These are phyloP conservation scores for Nemopilema nomurai DNA, from an alignment of 30 jellyfish, hydroid and myxozoan genomes.

Conservation along the genomic window DNA sequence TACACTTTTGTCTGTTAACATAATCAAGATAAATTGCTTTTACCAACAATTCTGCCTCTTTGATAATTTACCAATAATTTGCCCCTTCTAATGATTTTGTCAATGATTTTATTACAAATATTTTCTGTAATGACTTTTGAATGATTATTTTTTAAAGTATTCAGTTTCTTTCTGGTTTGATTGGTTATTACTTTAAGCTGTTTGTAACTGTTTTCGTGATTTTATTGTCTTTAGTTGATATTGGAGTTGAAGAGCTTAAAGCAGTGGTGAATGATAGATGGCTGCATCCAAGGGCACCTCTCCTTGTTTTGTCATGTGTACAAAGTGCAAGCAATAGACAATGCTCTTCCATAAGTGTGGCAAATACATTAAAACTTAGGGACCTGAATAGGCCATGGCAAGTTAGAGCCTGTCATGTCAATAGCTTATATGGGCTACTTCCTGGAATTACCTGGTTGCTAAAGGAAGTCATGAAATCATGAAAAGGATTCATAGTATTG, in stretches of 20 bases:
- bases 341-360: constrained; percentile 68
- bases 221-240: constrained; percentile 40
- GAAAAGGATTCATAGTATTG: neutral
- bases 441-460: constrained; percentile 91
- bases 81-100: too few relatives aligned
- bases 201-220: too few relatives aligned
- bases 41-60: too few relatives aligned
- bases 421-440: constrained; percentile 76
- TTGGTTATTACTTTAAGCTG: too few relatives aligned
- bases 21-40: too few relatives aligned
- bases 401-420: constrained; percentile 82
- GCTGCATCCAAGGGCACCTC: constrained; percentile 86
- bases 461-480: constrained; percentile 67
- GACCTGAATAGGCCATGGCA: constrained; percentile 91
- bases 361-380: constrained; percentile 66
- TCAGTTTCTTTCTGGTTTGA: too few relatives aligned
- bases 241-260: constrained; percentile 75
- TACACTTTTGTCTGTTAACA: too few relatives aligned
- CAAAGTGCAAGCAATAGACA: constrained; percentile 48
- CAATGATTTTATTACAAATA: too few relatives aligned
- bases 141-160: too few relatives aligned
- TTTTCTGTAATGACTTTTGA: too few relatives aligned
- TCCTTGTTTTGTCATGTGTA: constrained; percentile 85
- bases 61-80: too few relatives aligned
- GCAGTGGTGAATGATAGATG: constrained; percentile 85